phyloP scores from a whole-genome alignment of 2,888 invertebrate genomes.

The Cerceris ruficornis region DNA sequence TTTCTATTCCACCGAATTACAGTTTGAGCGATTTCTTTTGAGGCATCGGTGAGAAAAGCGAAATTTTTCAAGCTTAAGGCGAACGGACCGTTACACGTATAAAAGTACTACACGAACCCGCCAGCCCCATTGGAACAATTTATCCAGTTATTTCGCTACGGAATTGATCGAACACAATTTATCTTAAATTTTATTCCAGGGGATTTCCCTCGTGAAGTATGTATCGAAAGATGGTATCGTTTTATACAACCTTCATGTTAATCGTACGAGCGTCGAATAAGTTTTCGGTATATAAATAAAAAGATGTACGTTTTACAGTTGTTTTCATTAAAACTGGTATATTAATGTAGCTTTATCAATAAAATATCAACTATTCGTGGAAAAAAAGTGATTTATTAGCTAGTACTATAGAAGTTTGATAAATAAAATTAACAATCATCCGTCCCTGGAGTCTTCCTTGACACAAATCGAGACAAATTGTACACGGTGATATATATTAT shows the following conservation, averaged over 20 bases:
- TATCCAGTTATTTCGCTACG: slow-evolving; percentile 34
- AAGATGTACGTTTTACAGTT: no score
- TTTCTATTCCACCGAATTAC: slow-evolving; percentile 62
- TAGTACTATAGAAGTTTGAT: no score
- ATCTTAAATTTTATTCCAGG: slow-evolving; percentile 48
- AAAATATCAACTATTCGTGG: no score
- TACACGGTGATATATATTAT: no score
- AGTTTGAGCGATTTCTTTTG: slow-evolving; percentile 53
- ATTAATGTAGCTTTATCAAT: no score
- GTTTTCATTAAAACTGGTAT: no score
- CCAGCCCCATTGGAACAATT: slow-evolving; percentile 39
- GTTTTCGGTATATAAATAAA: background rate
- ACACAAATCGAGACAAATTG: no score
- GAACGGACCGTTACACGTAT: slow-evolving; percentile 25
- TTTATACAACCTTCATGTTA: background rate
- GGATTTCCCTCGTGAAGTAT: slow-evolving; percentile 17
- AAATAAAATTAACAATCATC: no score
- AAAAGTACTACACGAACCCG: slow-evolving; percentile 31
- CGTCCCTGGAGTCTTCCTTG: no score
- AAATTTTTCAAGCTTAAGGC: slow-evolving; percentile 58
- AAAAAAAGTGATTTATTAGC: no score
- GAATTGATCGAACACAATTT: slow-evolving; percentile 53
- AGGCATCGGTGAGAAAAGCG: slow-evolving; percentile 30
- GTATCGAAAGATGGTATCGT: slow-evolving; percentile 10
- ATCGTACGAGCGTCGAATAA: background rate